Evolutionary conservation across 1,140 invertebrate genomes (phyloP).

Genomic region (Wiebesia pumilae): DNA sequence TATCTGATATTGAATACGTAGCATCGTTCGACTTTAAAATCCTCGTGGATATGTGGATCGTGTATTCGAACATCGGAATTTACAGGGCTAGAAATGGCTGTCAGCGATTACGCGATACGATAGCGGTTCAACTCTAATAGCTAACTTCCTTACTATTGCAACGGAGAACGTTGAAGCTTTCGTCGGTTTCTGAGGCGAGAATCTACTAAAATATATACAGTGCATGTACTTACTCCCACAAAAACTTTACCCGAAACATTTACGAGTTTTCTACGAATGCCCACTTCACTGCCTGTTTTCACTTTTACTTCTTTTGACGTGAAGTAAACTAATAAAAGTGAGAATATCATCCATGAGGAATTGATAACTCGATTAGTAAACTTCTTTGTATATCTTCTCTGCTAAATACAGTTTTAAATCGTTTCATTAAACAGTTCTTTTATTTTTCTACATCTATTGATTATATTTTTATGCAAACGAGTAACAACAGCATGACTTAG

Average conservation of each 20-base stretch:
- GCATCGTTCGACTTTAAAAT: neutral
- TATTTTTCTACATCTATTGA: no score
- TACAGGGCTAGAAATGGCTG: neutral
- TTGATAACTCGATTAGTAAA: neutral
- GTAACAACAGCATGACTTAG: no score
- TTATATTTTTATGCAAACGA: no score
- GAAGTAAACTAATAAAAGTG: conserved; percentile 35
- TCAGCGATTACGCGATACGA: conserved; percentile 4
- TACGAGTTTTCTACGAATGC: conserved; percentile 12
- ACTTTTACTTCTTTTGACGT: neutral
- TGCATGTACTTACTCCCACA: neutral
- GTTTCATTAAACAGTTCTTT: no score
- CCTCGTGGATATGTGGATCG: neutral
- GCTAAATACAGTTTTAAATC: no score
- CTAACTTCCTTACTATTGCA: neutral
- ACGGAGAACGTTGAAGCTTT: neutral
- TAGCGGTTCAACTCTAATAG: conserved; percentile 11
- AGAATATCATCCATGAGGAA: neutral
- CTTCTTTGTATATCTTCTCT: neutral
- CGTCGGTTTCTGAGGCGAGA: neutral
- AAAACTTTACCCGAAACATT: conserved; percentile 16
- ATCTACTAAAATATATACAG: neutral
- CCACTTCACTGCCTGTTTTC: neutral
- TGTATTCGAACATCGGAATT: neutral
- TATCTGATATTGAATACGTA: neutral